A percentile compares a stretch with the other conserved stretches of the same genome.
These are phyloP conservation scores for Tenualosa ilisha DNA, from an alignment of 2,797 vertebrate genomes.

Conservation along the genomic window DNA sequence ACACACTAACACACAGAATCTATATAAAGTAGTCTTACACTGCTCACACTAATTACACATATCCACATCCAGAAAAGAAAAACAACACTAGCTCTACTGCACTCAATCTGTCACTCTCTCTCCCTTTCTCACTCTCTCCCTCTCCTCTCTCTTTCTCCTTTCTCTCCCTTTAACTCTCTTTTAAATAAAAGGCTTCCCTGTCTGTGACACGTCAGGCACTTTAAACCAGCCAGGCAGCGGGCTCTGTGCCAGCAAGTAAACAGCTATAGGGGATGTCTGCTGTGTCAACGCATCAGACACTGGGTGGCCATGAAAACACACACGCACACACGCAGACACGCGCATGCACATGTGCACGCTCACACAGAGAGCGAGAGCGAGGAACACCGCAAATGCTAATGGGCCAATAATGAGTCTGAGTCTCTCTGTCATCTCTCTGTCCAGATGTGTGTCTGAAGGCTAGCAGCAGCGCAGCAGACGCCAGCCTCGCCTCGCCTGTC, in stretches of 20 bases:
- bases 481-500: neutral
- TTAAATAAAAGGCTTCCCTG: neutral
- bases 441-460: slow-evolving; percentile 20
- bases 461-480: neutral
- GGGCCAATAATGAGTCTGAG: neutral
- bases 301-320: neutral
- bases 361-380: neutral
- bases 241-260: neutral
- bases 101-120: neutral
- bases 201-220: neutral
- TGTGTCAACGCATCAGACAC: slow-evolving; percentile 18
- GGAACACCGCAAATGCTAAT: neutral
- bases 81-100: neutral
- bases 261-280: slow-evolving; percentile 22
- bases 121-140: neutral
- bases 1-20: neutral
- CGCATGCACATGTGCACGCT: neutral
- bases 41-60: neutral
- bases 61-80: neutral
- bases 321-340: neutral
- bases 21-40: neutral
- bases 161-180: neutral
- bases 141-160: neutral
- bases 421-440: neutral
- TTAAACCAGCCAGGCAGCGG: slow-evolving; percentile 4